Evolutionary conservation across 1,140 invertebrate genomes (phyloP).

Genomic region (Zaprionus tsacasi): DNA sequence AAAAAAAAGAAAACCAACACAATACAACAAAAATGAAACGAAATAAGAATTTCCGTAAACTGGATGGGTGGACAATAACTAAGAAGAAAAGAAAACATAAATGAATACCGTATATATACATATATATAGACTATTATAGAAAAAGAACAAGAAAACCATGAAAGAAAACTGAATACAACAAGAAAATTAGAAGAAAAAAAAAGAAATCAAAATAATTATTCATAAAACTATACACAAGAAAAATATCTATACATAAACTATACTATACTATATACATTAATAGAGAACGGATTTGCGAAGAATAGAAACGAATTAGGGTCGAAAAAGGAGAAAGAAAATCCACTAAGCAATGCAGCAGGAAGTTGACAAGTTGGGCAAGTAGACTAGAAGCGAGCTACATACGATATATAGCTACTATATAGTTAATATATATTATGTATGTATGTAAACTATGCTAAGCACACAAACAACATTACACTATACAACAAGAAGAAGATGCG

Average conservation of each 20-base stretch:
- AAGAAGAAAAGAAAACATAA: conserved; percentile 58
- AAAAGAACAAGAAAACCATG: conserved; percentile 37
- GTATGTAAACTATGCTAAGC: conserved; percentile 38
- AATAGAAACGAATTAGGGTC: background rate
- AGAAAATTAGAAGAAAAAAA: conserved; percentile 47
- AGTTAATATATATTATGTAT: conserved; percentile 32
- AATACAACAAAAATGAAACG: conserved; percentile 56
- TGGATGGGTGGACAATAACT: conserved; percentile 84
- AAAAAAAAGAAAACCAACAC: conserved; percentile 13
- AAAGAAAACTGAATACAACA: conserved; percentile 48
- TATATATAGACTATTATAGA: conserved; percentile 14
- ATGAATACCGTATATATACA: conserved; percentile 33
- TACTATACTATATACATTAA: conserved; percentile 30
- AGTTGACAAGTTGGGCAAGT: conserved; percentile 24
- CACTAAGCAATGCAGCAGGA: conserved; percentile 32
- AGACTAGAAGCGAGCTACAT: conserved; percentile 20
- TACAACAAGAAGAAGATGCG: conserved; percentile 10
- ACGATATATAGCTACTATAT: conserved; percentile 5
- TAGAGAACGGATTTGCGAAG: conserved; percentile 7
- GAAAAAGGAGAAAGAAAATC: conserved; percentile 8
- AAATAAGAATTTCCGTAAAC: conserved; percentile 78
- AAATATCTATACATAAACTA: conserved; percentile 47
- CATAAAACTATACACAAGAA: conserved; percentile 68
- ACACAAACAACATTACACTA: conserved; percentile 16
- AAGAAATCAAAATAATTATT: conserved; percentile 68